phyloP scores from a whole-genome alignment of 2,113 vertebrate genomes.

The Thomomys bottae region DNA sequence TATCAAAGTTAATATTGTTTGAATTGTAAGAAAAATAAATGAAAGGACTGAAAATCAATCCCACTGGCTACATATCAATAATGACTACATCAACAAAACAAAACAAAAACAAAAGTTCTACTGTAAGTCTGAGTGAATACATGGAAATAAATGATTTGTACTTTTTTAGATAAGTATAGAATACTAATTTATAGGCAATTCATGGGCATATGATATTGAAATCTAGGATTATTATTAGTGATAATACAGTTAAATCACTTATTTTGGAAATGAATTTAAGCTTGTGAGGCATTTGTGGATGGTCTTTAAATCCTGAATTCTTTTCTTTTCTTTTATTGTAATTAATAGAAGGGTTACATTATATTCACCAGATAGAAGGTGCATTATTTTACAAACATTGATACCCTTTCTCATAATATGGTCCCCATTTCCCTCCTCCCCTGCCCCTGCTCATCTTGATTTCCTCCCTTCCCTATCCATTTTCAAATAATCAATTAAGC shows the following conservation, averaged over 20 bases:
- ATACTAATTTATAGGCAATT: neutral
- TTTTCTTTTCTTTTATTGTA: too few relatives aligned
- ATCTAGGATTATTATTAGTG: neutral
- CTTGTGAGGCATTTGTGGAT: neutral
- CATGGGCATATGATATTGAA: neutral
- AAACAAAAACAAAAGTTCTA: neutral
- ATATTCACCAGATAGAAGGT: too few relatives aligned
- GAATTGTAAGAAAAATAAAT: neutral
- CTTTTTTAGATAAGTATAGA: neutral
- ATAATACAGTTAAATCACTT: neutral
- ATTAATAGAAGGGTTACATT: too few relatives aligned
- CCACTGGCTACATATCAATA: neutral
- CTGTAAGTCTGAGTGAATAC: neutral
- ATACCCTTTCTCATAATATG: too few relatives aligned
- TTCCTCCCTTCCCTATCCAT: too few relatives aligned
- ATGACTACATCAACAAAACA: neutral
- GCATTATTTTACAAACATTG: too few relatives aligned
- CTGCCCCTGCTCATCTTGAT: too few relatives aligned
- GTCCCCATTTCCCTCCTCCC: too few relatives aligned
- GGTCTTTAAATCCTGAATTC: neutral
- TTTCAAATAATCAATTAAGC: too few relatives aligned
- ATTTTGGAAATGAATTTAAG: neutral
- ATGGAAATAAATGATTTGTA: neutral
- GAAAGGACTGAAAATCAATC: neutral
- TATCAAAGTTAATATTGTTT: slow-evolving; percentile 17